A percentile compares a stretch with the other conserved stretches of the same genome.
Evolutionary conservation across 1,140 invertebrate species (phyloP).

Genomic region (Mya arenaria): DNA sequence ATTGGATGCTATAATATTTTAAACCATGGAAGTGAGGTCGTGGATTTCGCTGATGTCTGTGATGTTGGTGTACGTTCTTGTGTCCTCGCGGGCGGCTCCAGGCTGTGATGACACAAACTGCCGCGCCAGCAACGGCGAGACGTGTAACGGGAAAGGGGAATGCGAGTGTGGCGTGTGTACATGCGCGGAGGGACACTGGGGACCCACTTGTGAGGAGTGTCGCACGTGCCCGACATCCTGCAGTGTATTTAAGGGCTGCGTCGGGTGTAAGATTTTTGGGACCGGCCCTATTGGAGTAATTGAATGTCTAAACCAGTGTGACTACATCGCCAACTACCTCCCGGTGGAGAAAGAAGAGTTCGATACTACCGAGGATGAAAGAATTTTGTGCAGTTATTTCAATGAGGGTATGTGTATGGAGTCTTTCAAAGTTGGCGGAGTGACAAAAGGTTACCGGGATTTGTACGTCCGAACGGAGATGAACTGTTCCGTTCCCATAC

Average conservation of each 20-base stretch:
- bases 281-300: conserved; percentile 29
- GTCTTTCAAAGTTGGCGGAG: conserved; percentile 23
- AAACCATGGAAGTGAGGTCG: neutral
- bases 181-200: conserved; percentile 7
- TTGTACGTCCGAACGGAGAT: neutral
- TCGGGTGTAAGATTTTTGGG: conserved; percentile 42
- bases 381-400: neutral
- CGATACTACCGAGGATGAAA: neutral
- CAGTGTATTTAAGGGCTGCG: conserved; percentile 21
- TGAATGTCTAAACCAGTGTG: conserved; percentile 22
- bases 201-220: conserved; percentile 50
- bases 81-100: neutral
- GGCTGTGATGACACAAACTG: conserved; percentile 23
- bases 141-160: conserved; percentile 23
- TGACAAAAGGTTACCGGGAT: conserved; percentile 24
- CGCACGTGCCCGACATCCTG: conserved; percentile 11
- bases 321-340: conserved; percentile 13
- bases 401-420: conserved; percentile 19
- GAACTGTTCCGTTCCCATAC: conserved; percentile 8
- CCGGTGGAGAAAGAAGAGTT: conserved; percentile 26
- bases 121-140: conserved; percentile 25
- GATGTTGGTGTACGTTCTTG: too few species aligned
- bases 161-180: conserved; percentile 42
- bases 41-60: neutral
- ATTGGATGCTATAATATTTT: neutral